phyloP scores from a whole-genome alignment of 1,140 invertebrate genomes.

The Bombus cullumanus region DNA sequence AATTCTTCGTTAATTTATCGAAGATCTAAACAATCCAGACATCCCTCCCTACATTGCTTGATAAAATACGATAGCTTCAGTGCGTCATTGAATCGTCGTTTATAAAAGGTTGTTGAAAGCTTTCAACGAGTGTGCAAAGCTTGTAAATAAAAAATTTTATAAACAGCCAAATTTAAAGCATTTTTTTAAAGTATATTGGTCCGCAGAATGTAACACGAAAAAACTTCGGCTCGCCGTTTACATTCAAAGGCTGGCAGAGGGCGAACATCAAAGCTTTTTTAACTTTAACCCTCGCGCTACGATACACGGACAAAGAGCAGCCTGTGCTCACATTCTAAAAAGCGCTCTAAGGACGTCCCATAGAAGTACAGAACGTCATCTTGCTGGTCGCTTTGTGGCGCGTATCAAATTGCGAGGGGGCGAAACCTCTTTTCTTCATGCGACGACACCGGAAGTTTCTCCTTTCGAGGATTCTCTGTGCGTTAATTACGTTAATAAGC shows the following conservation, averaged over 20 bases:
- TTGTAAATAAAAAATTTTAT: neutral
- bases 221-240: neutral
- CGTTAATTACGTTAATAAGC: conserved; percentile 76
- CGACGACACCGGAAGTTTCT: conserved; percentile 57
- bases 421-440: conserved; percentile 39
- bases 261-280: conserved; percentile 45
- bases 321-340: conserved; percentile 15
- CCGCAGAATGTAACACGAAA: conserved; percentile 6
- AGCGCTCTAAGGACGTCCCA: conserved; percentile 23
- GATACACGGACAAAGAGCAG: conserved; percentile 36
- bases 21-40: no score
- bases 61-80: neutral
- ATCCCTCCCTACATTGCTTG: no score
- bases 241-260: conserved; percentile 26
- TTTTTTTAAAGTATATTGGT: conserved; percentile 2
- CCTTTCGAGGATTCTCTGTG: conserved; percentile 44
- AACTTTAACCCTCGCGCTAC: conserved; percentile 31
- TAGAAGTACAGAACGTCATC: conserved; percentile 29
- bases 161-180: conserved; percentile 8
- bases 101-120: neutral
- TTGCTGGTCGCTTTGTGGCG: conserved; percentile 33
- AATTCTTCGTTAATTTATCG: no score
- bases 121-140: neutral
- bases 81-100: neutral
- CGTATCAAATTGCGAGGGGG: conserved; percentile 47